Evolutionary conservation across 2,113 vertebrate species (phyloP).

Genomic region (Cebus imitator): DNA sequence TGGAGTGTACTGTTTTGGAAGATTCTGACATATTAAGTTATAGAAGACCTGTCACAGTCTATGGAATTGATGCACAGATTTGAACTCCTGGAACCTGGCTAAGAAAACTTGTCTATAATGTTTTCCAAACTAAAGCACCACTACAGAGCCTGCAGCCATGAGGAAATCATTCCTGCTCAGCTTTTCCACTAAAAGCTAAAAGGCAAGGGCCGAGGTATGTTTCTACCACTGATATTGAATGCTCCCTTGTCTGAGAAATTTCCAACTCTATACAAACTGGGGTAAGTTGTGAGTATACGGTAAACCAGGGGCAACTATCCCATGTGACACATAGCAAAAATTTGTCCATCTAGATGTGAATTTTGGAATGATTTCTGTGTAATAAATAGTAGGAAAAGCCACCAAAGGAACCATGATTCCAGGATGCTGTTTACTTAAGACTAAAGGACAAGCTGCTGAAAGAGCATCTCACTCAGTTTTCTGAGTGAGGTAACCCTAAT

Average conservation of each 20-base stretch:
- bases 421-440: slow-evolving; percentile 88
- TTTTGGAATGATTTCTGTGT: slow-evolving; percentile 94
- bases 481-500: slow-evolving; percentile 89
- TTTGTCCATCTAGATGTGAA: slow-evolving; percentile 91
- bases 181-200: slow-evolving; percentile 92
- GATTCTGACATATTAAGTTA: slow-evolving; percentile 92
- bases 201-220: slow-evolving; percentile 89
- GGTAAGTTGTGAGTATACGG: slow-evolving; percentile 94
- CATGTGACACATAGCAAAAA: slow-evolving; percentile 96
- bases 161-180: slow-evolving; percentile 90
- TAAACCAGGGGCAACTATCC: slow-evolving; percentile 95
- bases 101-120: slow-evolving; percentile 89
- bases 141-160: slow-evolving; percentile 89
- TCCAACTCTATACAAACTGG: slow-evolving; percentile 92
- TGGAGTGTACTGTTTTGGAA: slow-evolving; percentile 86
- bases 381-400: slow-evolving; percentile 88
- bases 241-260: slow-evolving; percentile 93
- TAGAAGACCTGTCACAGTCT: slow-evolving; percentile 88
- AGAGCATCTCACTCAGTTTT: slow-evolving; percentile 88
- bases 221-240: slow-evolving; percentile 88
- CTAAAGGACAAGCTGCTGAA: slow-evolving; percentile 84
- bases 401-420: slow-evolving; percentile 87
- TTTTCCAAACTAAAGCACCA: slow-evolving; percentile 91
- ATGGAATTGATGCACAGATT: slow-evolving; percentile 87
- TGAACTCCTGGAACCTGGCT: slow-evolving; percentile 89